Base-by-base conservation (phyloP, 1,140 invertebrate species). In the Halictus rubicundus region DNA sequence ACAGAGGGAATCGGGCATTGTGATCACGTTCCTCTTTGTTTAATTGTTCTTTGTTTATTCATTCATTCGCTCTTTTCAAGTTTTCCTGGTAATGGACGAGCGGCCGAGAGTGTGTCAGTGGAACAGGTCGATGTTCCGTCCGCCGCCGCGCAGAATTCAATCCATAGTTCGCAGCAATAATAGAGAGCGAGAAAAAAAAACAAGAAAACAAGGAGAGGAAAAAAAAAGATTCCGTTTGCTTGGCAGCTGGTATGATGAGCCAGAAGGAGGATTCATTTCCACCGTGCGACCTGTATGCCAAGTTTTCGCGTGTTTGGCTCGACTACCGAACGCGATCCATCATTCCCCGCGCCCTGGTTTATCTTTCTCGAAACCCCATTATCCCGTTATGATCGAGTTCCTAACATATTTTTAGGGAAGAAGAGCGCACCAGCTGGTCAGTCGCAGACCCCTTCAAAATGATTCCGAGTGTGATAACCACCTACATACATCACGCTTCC, bases 31-130 rank as follows among this genome's bases (percentile, higher is more conserved):
- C 82, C 64, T 57, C 64, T 85, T 86, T 85, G 76, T 86, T 86
- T 86, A 82, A 82, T 85, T 76, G 57, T 65, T 32, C 82, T 85
- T 81, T 86, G 73, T 85, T 82, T 78, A 65, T 71, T 61, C 83
- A 77, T 81, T 72, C 71, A 25, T 39, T 39, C 76, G 27, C 60
- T 79, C 80, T 80, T 77, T 68, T 64, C 65, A 59, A n/a, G 68
- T 76, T 77, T 66, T 68, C 54, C 65, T 65, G 32, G 71, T 73
- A 78, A 80, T 73, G 59, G 60, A 60, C 60, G 71, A 80, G 57
- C 59, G 12, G n/a, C 60, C 12, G 23, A 74, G 74, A 82, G 57
- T 86, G 70, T 86, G 84, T 77, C 80, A 86, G 83, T 82, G 59
- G 76, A 86, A 80, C 84, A 79, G 80, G 68, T 86, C 80, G 80